Base-by-base conservation (phyloP, 1,140 invertebrate species). In the Scylla paramamosain region DNA sequence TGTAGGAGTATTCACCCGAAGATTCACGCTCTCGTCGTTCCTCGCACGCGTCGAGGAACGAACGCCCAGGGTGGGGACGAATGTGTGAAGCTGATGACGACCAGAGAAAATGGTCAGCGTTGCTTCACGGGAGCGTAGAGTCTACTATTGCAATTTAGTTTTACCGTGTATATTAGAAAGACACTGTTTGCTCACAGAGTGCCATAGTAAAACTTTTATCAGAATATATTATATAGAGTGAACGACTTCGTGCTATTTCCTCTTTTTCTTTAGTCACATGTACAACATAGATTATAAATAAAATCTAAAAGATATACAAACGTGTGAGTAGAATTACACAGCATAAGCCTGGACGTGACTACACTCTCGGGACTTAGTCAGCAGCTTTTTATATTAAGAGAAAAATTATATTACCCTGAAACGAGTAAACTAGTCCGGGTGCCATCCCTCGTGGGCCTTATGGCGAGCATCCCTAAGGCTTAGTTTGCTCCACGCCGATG, bases 151-250 rank as follows among this genome's bases (percentile, higher is more conserved):
- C 67, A 20, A 28, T 7, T 6, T n/a, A 25, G 67, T 77, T 77
- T 89, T 32, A 88, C 31, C n/a, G n/a, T 29, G n/a, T 88, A 45
- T 6, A 39, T 45, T 32, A 88, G 45, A 88, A 88, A 39, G 67
- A 77, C 67, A 77, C n/a, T n/a, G 67, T 77, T 87, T 95, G 94
- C 94, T 95, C 94, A 95, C 46, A 52, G 12, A 86, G 94, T 95
- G 94, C 94, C 94, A 95, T 95, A 95, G 48, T 48, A 16, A 52
- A 29, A 31, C 67, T 0, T 59, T 77, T 77, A 77, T 87, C 52
- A 87, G 31, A 83, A 45, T 39, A 82, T 92, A 92, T 82, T 77
- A 92, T n/a, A n/a, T 7, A 77, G 20, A 77, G n/a, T 77, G n/a
- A 77, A n/a, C 52, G 52, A 59, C 52, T 59, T 59, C 52, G 52